phyloP scores from a whole-genome alignment of 2,113 vertebrate species.

The Grantiella picta region DNA sequence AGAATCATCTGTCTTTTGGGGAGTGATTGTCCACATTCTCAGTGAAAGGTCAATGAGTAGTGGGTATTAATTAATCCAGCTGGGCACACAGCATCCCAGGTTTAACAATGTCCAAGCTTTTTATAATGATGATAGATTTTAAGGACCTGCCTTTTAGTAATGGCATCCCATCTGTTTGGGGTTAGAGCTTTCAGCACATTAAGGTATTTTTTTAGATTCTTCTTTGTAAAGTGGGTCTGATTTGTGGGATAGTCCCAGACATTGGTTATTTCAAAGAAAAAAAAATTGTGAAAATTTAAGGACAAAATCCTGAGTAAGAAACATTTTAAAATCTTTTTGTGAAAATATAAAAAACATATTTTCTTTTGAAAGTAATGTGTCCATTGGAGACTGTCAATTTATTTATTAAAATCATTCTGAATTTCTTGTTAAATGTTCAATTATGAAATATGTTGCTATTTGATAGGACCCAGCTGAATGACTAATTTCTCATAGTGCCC shows the following conservation, averaged over 20 bases:
- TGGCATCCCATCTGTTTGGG: conserved; percentile 61
- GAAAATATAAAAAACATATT: background rate
- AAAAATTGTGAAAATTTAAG: background rate
- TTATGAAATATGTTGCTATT: background rate
- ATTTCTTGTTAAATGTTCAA: background rate
- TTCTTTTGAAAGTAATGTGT: background rate
- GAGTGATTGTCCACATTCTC: conserved; percentile 52
- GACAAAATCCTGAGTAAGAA: background rate
- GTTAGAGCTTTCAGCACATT: conserved; percentile 23
- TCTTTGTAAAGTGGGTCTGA: background rate
- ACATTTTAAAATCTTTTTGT: background rate
- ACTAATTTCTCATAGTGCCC: background rate
- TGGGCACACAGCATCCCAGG: conserved; percentile 60
- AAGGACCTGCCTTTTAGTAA: conserved; percentile 61
- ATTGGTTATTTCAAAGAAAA: background rate
- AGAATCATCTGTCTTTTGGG: conserved; percentile 70
- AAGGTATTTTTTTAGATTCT: background rate
- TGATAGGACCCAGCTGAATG: background rate
- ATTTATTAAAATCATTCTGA: background rate
- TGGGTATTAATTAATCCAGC: conserved; percentile 77
- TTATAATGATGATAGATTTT: conserved; percentile 68
- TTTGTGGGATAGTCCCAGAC: background rate
- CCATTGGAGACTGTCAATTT: background rate
- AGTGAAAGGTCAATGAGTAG: conserved; percentile 73
- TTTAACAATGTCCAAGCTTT: conserved; percentile 65